Base-by-base conservation (phyloP, 2,888 invertebrate species). In the Teleogryllus oceanicus region DNA sequence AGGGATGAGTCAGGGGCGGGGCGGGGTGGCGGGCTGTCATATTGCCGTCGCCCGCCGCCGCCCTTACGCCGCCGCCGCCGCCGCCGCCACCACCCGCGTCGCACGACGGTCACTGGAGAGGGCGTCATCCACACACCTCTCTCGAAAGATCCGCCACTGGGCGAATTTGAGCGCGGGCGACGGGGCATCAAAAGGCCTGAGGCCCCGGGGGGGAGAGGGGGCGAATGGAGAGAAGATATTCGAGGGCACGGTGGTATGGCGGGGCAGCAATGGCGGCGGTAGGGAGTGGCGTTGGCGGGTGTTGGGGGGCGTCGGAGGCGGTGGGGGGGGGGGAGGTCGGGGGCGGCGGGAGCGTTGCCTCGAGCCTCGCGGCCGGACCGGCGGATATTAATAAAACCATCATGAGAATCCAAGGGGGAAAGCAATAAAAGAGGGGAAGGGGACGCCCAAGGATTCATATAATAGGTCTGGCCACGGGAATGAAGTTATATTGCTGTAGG, bases 401-500 rank as follows among this genome's bases (percentile, higher is more conserved):
- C 79, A 79, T 50, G n/a, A n/a, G 49, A 79, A 79, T 77, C 79
- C 77, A 79, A 79, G 75, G 76, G 76, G 79, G 76, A 77, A 79
- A 79, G 79, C 79, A 79, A 79, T 79, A 79, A 79, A 79, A 79
- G 79, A 78, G 13, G 74, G 21, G 50, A 16, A 50, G n/a, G 20
- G 75, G 21, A 49, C 11, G 51, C 37, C 18, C 76, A 76, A 62
- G 62, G 79, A 62, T 62, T 77, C 79, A 79, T 79, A 79, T 77
- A 79, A 79, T 79, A 79, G 77, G 78, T 76, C 80, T 78, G 81
- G 81, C 81, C 80, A 81, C 78, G 78, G 80, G 81, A 81, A 81
- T 81, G 80, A 81, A 81, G 80, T 84, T 85, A 85, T 85, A 85
- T 85, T 85, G 85, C 83, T 84, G 85, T 84, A 84, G 85, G 85